Base-by-base conservation (phyloP, 2,797 vertebrate genomes). In the Centroberyx gerrardi region DNA sequence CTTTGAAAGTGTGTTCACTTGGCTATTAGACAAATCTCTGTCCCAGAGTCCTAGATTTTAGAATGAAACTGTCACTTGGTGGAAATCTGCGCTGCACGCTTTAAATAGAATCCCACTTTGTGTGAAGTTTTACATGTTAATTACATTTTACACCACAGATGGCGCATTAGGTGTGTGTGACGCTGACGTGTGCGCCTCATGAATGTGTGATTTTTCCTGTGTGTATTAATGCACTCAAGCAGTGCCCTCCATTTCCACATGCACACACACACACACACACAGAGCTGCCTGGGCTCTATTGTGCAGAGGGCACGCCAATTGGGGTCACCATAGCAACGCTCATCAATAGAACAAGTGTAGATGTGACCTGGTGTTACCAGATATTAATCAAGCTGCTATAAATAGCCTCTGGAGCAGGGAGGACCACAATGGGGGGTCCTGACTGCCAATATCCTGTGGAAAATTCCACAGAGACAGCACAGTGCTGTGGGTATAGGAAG, bases 321-420 rank as follows among this genome's bases (percentile, higher is more conserved):
- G 69, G 82, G 87, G 84, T 95, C 90, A 78, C 92, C 90, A 93
- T 94, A 88, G 94, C 90, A 89, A 95, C 94, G 55, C 88, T 93
- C 89, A 92, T 95, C 94, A 95, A 94, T 95, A 91, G 92, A 95
- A 92, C 94, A 95, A 94, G 93, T 94, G 92, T 91, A 91, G 91
- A 94, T 94, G 90, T 94, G 94, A 95, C 94, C 94, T 84, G 89
- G 89, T 93, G 92, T 93, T 93, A 91, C 92, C 90, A 94, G 91
- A 95, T 95, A 95, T 95, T 95, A 95, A 95, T 96, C 95, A 95
- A 91, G 82, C 68, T 68, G 58, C 93, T 95, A 95, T 93, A 94
- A 95, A 96, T 95, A 96, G 90, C 78, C 72, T 76, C 56, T 76
- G 82, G 88, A 90, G 88, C 87, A 86, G 88, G 80, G 88, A 91